Conservation (phyloP, 2,888 invertebrate genomes). For the Ochlodes sylvanus region DNA sequence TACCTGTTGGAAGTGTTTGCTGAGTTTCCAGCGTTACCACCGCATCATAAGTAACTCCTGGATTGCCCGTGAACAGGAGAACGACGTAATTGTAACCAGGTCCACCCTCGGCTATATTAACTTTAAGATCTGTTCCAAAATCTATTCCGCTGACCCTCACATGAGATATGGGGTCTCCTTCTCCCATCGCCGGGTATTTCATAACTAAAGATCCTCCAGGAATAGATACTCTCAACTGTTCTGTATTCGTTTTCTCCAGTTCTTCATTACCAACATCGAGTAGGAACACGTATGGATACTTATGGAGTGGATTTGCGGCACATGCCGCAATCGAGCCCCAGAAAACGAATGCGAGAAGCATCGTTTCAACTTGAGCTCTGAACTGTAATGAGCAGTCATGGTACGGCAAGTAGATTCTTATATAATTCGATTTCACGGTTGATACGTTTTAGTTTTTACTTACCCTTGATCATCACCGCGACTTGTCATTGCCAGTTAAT, state of each 20-base stretch:
- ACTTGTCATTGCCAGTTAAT: conserved; percentile 65
- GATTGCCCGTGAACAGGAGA: conserved; percentile 70
- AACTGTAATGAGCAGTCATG: conserved; percentile 63
- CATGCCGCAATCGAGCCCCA: conserved; percentile 50
- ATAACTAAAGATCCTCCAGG: conserved; percentile 77
- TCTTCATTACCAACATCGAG: conserved; percentile 80
- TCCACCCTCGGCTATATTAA: conserved; percentile 74
- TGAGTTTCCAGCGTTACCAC: conserved; percentile 72
- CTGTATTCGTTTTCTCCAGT: conserved; percentile 66
- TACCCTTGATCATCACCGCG: conserved; percentile 61
- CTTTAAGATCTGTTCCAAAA: conserved; percentile 75
- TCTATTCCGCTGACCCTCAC: conserved; percentile 77
- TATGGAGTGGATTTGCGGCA: conserved; percentile 69
- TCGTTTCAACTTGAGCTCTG: conserved; percentile 56
- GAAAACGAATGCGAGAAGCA: conserved; percentile 61
- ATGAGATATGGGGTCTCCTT: conserved; percentile 70
- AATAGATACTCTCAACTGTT: conserved; percentile 70
- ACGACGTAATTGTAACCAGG: conserved; percentile 77
- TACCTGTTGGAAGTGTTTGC: conserved; percentile 58
- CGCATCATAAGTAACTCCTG: conserved; percentile 67
- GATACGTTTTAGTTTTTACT: conserved; percentile 65
- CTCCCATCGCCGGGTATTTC: conserved; percentile 70
- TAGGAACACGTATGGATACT: conserved; percentile 75
- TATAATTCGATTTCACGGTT: conserved; percentile 75
- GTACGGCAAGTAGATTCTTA: conserved; percentile 71